phyloP scores from a whole-genome alignment of 1,140 invertebrate species.

The Drosophila malerkotliana region DNA sequence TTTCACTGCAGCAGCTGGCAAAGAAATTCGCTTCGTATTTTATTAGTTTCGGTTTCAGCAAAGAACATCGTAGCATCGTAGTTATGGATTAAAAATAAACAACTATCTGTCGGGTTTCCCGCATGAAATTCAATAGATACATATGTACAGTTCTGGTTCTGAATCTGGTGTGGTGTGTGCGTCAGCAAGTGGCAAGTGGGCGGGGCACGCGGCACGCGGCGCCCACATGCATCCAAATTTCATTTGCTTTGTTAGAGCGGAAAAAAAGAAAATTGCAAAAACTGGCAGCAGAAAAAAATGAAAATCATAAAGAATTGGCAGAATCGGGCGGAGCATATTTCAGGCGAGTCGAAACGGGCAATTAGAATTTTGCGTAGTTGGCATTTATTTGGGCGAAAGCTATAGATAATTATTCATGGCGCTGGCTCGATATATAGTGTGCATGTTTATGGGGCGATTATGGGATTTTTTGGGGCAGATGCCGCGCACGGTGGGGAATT shows the following conservation, averaged over 20 bases:
- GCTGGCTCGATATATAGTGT: background rate
- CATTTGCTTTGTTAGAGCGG: slow-evolving; percentile 53
- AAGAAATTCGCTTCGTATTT: slow-evolving; percentile 32
- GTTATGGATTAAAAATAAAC: slow-evolving; percentile 70
- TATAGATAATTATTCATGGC: slow-evolving; percentile 49
- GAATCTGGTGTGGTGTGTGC: slow-evolving; percentile 31
- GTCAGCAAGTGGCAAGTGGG: slow-evolving; percentile 51
- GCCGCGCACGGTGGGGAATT: slow-evolving; percentile 9
- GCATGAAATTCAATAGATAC: slow-evolving; percentile 8
- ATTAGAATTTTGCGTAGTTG: slow-evolving; percentile 78
- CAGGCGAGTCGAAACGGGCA: slow-evolving; percentile 55
- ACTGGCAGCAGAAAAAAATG: slow-evolving; percentile 1
- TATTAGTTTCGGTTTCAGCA: slow-evolving; percentile 58
- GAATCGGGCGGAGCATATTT: slow-evolving; percentile 46
- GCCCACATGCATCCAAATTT: slow-evolving; percentile 64
- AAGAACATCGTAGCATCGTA: background rate
- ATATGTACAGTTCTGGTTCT: slow-evolving; percentile 8
- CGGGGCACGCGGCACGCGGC: slow-evolving; percentile 60
- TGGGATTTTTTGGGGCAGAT: slow-evolving; percentile 18
- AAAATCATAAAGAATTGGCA: slow-evolving; percentile 42
- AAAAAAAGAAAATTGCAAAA: slow-evolving; percentile 36
- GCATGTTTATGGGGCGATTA: slow-evolving; percentile 20
- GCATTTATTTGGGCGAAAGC: slow-evolving; percentile 60
- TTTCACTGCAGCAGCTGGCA: slow-evolving; percentile 37
- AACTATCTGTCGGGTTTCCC: slow-evolving; percentile 20